Conservation (phyloP, 2,797 vertebrate genomes). For the Enteromius radiatus region DNA sequence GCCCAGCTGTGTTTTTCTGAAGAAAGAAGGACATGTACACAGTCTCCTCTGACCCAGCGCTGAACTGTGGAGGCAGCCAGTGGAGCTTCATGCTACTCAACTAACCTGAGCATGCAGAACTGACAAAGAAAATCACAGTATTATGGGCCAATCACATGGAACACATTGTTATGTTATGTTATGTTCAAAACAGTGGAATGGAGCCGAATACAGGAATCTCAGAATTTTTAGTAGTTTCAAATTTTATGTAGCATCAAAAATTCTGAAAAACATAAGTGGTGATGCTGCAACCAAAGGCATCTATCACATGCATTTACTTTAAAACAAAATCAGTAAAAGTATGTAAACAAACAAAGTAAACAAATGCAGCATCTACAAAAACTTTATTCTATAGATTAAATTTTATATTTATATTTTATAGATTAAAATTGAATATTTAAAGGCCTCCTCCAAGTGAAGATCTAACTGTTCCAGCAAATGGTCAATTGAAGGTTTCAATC, state of each 20-base stretch:
- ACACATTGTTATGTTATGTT: constrained; percentile 6
- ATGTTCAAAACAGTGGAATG: not conserved
- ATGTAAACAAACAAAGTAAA: not conserved
- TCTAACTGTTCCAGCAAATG: constrained; percentile 63
- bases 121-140: not conserved
- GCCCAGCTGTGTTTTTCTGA: constrained; percentile 81
- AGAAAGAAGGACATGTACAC: constrained; percentile 67
- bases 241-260: not conserved
- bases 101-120: constrained; percentile 25
- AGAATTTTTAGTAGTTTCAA: not conserved
- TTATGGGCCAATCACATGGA: not conserved
- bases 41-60: constrained; percentile 72
- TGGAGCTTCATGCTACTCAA: constrained; percentile 53
- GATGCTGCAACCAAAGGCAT: not conserved
- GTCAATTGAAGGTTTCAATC: constrained; percentile 68
- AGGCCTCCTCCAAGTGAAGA: not conserved
- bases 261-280: not conserved
- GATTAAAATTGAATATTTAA: not conserved
- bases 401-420: too few species aligned
- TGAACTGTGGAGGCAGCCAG: constrained; percentile 70
- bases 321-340: not conserved
- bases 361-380: not conserved
- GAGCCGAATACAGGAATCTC: not conserved
- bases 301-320: not conserved
- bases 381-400: not conserved